Percentiles rank a stretch among this genome's conserved stretches.
phyloP scores from a whole-genome alignment of 1,140 invertebrate genomes.

The Zophobas atratus region DNA sequence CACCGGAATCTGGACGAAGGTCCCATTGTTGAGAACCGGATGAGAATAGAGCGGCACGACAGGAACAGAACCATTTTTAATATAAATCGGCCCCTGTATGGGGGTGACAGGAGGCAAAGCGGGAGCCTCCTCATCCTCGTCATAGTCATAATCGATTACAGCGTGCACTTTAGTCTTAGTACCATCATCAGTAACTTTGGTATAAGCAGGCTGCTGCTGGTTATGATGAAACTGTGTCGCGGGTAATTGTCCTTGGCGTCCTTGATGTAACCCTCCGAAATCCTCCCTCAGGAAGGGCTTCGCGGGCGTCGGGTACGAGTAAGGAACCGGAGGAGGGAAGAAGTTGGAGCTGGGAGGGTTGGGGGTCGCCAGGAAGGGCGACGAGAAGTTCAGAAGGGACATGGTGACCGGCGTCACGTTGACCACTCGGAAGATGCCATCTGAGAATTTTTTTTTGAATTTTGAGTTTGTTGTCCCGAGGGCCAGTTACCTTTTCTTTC shows the following conservation, averaged over 20 bases:
- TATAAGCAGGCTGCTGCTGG: conserved; percentile 49
- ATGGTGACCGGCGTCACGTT: conserved; percentile 50
- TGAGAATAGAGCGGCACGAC: conserved; percentile 90
- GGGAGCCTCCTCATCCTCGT: conserved; percentile 73
- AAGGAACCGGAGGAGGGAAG: conserved; percentile 57
- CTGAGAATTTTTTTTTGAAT: background rate
- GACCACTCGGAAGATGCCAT: conserved; percentile 8
- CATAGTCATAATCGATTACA: conserved; percentile 77
- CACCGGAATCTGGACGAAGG: conserved; percentile 89
- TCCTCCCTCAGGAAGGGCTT: conserved; percentile 64
- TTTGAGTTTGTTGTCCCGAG: no score
- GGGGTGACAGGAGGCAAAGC: conserved; percentile 76
- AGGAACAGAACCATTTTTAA: conserved; percentile 85
- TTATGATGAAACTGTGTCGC: conserved; percentile 12
- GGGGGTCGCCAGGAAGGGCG: conserved; percentile 61
- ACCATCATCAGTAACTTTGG: conserved; percentile 64
- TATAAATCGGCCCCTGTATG: conserved; percentile 84
- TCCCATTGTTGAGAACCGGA: conserved; percentile 85
- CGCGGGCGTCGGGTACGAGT: conserved; percentile 63
- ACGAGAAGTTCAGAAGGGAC: conserved; percentile 60
- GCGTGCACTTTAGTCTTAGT: conserved; percentile 80
- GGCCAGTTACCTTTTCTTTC: background rate
- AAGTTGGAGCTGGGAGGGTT: conserved; percentile 55
- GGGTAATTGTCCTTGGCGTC: background rate
- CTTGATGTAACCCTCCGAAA: conserved; percentile 34